Base-by-base conservation (phyloP, 2,113 vertebrate genomes). In the Thinocorus orbignyianus region DNA sequence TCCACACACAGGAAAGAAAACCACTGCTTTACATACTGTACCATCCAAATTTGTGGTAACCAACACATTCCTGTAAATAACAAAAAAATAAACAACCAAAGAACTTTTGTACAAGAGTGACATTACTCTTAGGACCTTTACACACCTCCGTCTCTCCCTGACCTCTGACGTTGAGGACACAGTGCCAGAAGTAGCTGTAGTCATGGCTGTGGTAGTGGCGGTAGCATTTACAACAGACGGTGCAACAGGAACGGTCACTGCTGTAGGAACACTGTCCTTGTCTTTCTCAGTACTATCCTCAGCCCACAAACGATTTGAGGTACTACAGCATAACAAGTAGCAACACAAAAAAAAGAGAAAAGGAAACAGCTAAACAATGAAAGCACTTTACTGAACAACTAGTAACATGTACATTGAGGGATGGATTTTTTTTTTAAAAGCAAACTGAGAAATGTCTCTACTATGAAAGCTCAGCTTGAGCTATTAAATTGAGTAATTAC, bases 61-160 rank as follows among this genome's bases (percentile, higher is more conserved):
- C 92, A 97, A 86, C 93, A 80, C 72, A 97, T 91, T 90, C 92
- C 84, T 96, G 94, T 58, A 54, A 73, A 49, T 72, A 85, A 81
- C 44, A 64, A 90, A 86, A 91, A 86, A 41, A 41, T 41, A 41
- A 41, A 41, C 41, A 81, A 33, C 54, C 31, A 90, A 79, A 89
- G 22, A 6, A 92, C 81, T 83, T 93, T 88, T 64, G 91, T 44
- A 76, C 65, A 95, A 97, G 87, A 96, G 92, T 20, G 90, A 96
- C 31, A 91, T 95, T 95, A 92, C 95, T 96, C 64, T 88, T 52
- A 96, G 90, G 95, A 97, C 92, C 97, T 97, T 96, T 98, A 98
- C 98, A 98, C 97, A 99, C 99, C 99, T 99, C 98, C 99, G 99
- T 98, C 99, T 98, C 97, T 99, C 99, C 97, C 99, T 98, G 98